Evolutionary conservation across 2,888 invertebrate genomes (phyloP).

Genomic region (Pyralis farinalis): DNA sequence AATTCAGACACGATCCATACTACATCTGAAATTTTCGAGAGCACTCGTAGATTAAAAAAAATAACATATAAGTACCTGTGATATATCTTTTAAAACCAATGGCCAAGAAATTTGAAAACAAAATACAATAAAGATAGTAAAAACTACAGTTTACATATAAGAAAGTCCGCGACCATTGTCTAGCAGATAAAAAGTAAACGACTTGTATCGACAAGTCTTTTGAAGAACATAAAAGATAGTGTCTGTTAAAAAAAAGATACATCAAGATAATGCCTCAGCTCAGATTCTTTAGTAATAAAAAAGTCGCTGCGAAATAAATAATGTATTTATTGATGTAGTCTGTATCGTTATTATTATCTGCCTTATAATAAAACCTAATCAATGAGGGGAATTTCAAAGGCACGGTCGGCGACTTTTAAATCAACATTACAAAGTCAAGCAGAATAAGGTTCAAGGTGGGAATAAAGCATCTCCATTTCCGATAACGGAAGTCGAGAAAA

Average conservation of each 20-base stretch:
- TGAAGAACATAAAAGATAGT: no score
- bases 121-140: no score
- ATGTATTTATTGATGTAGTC: slow-evolving; percentile 6
- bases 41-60: no score
- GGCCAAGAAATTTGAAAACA: no score
- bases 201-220: no score
- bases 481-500: slow-evolving; percentile 1
- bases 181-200: no score
- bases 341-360: slow-evolving; percentile 5
- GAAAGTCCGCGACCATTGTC: no score
- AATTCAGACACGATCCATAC: no score
- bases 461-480: slow-evolving; percentile 29
- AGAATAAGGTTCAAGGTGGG: slow-evolving; percentile 17
- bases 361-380: slow-evolving; percentile 6
- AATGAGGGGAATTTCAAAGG: slow-evolving; percentile 5
- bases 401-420: slow-evolving; percentile 7
- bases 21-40: no score
- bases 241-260: neutral
- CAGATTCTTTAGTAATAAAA: neutral
- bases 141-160: no score
- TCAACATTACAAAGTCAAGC: slow-evolving; percentile 9
- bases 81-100: no score
- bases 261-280: neutral
- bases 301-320: neutral
- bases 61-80: no score